phyloP scores from a whole-genome alignment of 35 echinoderm and acorn worm species.

The Ptychodera flava region DNA sequence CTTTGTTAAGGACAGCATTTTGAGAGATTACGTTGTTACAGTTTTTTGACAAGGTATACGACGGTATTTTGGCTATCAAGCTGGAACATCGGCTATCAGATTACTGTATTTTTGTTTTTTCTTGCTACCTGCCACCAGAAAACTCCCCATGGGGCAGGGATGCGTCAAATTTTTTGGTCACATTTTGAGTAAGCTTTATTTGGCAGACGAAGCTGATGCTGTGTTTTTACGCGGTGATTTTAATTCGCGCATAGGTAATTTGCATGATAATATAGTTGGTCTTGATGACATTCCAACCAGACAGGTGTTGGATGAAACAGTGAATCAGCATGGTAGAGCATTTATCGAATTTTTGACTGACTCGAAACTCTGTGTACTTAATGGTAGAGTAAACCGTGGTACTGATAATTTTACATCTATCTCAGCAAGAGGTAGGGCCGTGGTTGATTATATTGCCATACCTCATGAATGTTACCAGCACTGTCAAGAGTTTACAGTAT shows the following conservation, averaged over 20 bases:
- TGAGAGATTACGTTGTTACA: background rate
- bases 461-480: background rate
- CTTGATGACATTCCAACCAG: background rate
- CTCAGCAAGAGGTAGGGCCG: background rate
- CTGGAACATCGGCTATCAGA: background rate
- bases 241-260: background rate
- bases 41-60: background rate
- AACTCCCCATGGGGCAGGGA: background rate
- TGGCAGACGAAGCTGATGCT: background rate
- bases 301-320: background rate
- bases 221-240: background rate
- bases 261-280: background rate
- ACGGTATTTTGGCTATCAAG: background rate
- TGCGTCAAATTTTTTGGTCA: background rate
- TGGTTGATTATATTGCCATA: background rate
- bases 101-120: background rate
- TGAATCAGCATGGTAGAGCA: background rate
- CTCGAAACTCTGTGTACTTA: background rate
- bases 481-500: background rate
- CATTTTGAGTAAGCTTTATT: background rate
- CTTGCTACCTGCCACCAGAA: background rate
- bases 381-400: background rate
- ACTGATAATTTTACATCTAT: background rate
- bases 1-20: background rate
- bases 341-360: background rate